Evolutionary conservation across 2,113 vertebrate genomes (phyloP), one percentile per base, ranked within the genome.

Genomic region (Ageneiosus marmoratus): DNA sequence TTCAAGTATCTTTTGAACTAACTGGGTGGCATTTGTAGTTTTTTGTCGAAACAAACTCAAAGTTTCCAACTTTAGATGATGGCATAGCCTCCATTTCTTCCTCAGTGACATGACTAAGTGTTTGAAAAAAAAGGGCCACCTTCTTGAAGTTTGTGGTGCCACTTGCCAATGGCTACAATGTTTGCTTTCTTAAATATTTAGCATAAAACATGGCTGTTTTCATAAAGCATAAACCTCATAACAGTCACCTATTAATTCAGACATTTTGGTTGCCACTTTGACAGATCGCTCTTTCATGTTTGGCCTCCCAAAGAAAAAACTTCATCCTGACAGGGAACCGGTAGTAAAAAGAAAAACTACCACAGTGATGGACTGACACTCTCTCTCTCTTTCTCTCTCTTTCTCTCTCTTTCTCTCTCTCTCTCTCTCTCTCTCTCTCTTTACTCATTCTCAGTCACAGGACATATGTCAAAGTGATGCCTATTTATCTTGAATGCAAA

Each of bases 231-330:
- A 86, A n/a, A 77, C 84, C 44, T 65, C 32, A 56, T 76, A 76
- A 85, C 32, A 77, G 75, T 80, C 48, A 10, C 62, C 62, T 80
- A 84, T 87, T 89, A 84, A 90, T 70, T 90, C 86, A 86, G 12
- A 82, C 77, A 87, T 70, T 85, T 37, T 89, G 89, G 87, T 84
- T 80, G 83, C 55, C 22, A 44, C 24, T 63, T n/a, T 79, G 79
- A 76, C 81, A 80, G 62, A 73, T 73, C 34, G 29, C 27, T 58
- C 84, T 73, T 85, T 82, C 78, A 73, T 77, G 85, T 27, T 60
- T 85, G 83, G 73, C 55, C 48, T 72, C 18, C n/a, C 62, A 62
- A 76, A 67, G 67, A 69, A 62, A 78, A 65, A 81, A 80, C 75
- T 72, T 75, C 77, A 86, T 81, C 78, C 80, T 76, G 76, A 83